phyloP scores from a whole-genome alignment of 2,888 invertebrate species.

The Ypsolopha scabrella region DNA sequence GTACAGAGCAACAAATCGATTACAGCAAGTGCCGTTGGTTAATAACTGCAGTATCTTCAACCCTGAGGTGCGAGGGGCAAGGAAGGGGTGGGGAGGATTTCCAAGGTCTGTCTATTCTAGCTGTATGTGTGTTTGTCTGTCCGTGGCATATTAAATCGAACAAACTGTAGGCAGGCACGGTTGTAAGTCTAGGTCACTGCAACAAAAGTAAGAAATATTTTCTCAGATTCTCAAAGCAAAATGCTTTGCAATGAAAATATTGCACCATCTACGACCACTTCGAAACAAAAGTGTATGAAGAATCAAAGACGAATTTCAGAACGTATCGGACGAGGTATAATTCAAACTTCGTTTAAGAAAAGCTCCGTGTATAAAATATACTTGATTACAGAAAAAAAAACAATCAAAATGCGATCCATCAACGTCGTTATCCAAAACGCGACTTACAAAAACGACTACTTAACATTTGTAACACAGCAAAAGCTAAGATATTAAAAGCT shows the following conservation, averaged over 20 bases:
- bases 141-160: too few species aligned
- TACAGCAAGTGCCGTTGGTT: slow-evolving; percentile 21
- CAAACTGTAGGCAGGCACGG: too few species aligned
- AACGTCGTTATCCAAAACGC: background rate
- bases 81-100: background rate
- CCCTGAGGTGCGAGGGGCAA: background rate
- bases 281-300: background rate
- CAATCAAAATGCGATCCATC: slow-evolving; percentile 1
- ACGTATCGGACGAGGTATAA: background rate
- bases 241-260: too few species aligned
- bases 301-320: background rate
- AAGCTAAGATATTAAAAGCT: background rate
- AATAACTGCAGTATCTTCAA: slow-evolving; percentile 8
- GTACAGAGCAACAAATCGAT: slow-evolving; percentile 21
- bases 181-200: too few species aligned
- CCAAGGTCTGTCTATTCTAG: too few species aligned
- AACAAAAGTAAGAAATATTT: too few species aligned
- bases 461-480: background rate
- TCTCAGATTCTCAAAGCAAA: too few species aligned
- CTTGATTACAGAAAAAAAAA: background rate
- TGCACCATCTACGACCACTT: too few species aligned
- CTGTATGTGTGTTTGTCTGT: too few species aligned
- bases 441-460: background rate
- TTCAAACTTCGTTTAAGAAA: background rate
- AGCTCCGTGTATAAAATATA: background rate